Percentiles rank a stretch among this genome's conserved stretches.
These are phyloP conservation scores for Corythaeola cristata DNA, from an alignment of 2,113 vertebrate genomes.

Conservation along the genomic window DNA sequence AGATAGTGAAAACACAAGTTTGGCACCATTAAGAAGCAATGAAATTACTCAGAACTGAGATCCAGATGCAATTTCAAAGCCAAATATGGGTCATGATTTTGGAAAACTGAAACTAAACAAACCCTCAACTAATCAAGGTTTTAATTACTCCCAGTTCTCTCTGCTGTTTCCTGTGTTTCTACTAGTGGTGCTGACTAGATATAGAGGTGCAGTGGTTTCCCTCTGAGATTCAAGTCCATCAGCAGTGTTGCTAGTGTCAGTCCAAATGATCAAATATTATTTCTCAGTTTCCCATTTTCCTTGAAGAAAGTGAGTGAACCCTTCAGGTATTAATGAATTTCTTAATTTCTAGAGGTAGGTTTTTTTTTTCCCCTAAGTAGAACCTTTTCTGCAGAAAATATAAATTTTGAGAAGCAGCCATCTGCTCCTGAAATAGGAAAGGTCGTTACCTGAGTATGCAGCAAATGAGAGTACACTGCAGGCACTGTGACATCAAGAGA, in stretches of 20 bases:
- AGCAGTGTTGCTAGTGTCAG: background rate
- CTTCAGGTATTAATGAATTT: background rate
- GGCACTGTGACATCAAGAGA: background rate
- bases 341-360: background rate
- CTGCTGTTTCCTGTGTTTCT: background rate
- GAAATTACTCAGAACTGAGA: background rate
- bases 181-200: background rate
- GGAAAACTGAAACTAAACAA: background rate
- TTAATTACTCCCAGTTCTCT: background rate
- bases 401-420: background rate
- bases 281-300: background rate
- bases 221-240: background rate
- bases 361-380: background rate
- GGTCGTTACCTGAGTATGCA: background rate
- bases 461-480: background rate
- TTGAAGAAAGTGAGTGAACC: background rate
- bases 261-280: background rate
- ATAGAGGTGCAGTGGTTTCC: background rate
- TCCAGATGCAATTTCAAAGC: background rate
- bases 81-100: background rate
- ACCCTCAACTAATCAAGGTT: background rate
- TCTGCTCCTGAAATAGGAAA: background rate
- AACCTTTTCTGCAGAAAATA: background rate
- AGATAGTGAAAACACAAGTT: background rate
- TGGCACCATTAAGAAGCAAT: background rate